phyloP scores from a whole-genome alignment of 2,888 invertebrate genomes.

The Calliscelio sp. region DNA sequence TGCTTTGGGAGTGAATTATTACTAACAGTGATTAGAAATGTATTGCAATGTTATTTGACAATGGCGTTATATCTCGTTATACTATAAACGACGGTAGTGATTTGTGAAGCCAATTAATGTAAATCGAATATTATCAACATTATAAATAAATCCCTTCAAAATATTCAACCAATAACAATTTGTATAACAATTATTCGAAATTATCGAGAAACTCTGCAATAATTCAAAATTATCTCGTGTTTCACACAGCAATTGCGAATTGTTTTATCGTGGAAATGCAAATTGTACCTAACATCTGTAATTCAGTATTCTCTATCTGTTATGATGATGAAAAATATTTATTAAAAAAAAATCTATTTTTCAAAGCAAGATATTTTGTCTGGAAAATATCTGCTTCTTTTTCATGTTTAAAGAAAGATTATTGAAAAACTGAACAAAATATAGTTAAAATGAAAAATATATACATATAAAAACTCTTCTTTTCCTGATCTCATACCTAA shows the following conservation, averaged over 20 bases:
- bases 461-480: too few species aligned
- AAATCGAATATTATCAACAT: neutral
- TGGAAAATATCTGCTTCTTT: too few species aligned
- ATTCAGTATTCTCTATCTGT: neutral
- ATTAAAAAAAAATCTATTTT: too few species aligned
- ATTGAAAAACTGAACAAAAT: too few species aligned
- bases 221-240: conserved; percentile 11
- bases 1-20: conserved; percentile 8
- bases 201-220: conserved; percentile 24
- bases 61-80: neutral
- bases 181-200: conserved; percentile 1
- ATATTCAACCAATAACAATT: neutral
- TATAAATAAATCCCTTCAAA: conserved; percentile 12
- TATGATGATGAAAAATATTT: neutral
- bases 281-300: neutral
- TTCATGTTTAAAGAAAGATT: too few species aligned
- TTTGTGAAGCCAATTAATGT: conserved; percentile 14
- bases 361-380: too few species aligned
- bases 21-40: conserved; percentile 23
- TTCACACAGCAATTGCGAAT: neutral
- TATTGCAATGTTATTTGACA: conserved; percentile 19
- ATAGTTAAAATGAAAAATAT: too few species aligned
- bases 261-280: neutral
- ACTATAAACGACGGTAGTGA: neutral
- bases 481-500: too few species aligned